Percentiles rank a stretch among this genome's conserved stretches.
Conservation (phyloP, 2,888 invertebrate genomes). For the Criorhina ranunculi region DNA sequence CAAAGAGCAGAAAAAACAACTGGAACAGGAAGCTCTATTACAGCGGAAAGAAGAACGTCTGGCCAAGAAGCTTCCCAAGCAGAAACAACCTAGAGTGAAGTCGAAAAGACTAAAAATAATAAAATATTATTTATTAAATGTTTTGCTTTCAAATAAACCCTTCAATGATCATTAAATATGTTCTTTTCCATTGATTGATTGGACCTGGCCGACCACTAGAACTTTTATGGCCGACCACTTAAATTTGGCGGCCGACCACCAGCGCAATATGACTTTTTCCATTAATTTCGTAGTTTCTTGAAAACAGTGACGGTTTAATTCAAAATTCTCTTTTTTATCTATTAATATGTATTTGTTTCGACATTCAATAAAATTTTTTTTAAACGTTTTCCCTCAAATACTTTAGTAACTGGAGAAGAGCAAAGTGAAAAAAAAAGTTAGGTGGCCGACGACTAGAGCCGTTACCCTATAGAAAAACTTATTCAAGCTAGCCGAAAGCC, state of each 20-base stretch:
- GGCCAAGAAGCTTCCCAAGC: too few relatives aligned
- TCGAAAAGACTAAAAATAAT: constrained; percentile 25
- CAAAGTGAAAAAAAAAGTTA: constrained; percentile 35
- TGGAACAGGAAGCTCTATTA: too few relatives aligned
- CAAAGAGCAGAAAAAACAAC: constrained; percentile 27
- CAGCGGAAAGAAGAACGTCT: too few relatives aligned
- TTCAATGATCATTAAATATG: constrained; percentile 16
- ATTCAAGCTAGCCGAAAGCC: too few relatives aligned
- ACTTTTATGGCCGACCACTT: constrained; percentile 3
- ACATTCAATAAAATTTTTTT: constrained; percentile 20
- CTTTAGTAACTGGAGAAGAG: constrained; percentile 28
- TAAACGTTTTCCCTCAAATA: constrained; percentile 18
- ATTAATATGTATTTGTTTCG: constrained; percentile 33
- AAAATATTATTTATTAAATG: constrained; percentile 29
- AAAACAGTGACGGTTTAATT: neutral
- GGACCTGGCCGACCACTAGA: constrained; percentile 4
- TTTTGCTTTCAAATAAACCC: constrained; percentile 31
- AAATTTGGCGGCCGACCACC: constrained; percentile 3
- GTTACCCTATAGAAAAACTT: constrained; percentile 20
- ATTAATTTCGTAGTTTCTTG: constrained; percentile 25
- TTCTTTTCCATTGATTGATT: neutral
- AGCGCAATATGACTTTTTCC: constrained; percentile 9
- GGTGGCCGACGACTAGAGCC: constrained; percentile 17
- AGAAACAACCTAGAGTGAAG: constrained; percentile 14
- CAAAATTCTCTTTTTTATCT: constrained; percentile 31